A percentile compares a stretch with the other conserved stretches of the same genome.
These are phyloP conservation scores for Nothoprocta pentlandii DNA, from an alignment of 2,113 vertebrate species.

Conservation along the genomic window DNA sequence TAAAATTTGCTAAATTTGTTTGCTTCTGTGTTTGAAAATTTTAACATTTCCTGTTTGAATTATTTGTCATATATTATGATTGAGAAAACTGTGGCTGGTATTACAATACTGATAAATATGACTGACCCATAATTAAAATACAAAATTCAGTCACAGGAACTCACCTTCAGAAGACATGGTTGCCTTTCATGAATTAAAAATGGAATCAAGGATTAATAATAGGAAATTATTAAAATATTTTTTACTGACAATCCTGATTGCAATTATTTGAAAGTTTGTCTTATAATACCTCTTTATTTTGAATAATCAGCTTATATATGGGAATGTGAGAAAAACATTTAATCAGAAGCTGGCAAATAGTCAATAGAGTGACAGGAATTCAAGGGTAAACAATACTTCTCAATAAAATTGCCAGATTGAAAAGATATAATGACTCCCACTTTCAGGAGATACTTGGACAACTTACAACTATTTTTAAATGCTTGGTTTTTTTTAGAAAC, in stretches of 20 bases:
- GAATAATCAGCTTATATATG: conserved; percentile 23
- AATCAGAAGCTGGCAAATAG: conserved; percentile 39
- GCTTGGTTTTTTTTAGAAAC: conserved; percentile 20
- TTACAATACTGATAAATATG: not conserved
- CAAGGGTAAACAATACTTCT: conserved; percentile 40
- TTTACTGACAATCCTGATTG: not conserved
- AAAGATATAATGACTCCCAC: conserved; percentile 18
- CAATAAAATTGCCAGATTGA: conserved; percentile 36
- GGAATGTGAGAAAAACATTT: conserved; percentile 46
- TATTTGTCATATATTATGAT: not conserved
- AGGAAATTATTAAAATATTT: not conserved
- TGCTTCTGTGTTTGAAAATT: not conserved
- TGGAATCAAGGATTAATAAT: not conserved
- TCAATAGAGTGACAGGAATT: conserved; percentile 46
- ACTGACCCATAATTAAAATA: not conserved
- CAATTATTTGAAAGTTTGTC: conserved; percentile 35
- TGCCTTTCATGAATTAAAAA: conserved; percentile 20
- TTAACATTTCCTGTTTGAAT: not conserved
- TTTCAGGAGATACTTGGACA: conserved; percentile 25
- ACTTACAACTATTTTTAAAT: conserved; percentile 38
- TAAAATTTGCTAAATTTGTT: not conserved
- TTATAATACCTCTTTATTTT: conserved; percentile 45
- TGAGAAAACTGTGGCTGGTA: not conserved
- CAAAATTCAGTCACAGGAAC: not conserved
- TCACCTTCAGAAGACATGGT: not conserved